Evolutionary conservation across 1,140 invertebrate species (phyloP), one percentile per base, ranked within the genome.

Genomic region (Dendroctonus valens): DNA sequence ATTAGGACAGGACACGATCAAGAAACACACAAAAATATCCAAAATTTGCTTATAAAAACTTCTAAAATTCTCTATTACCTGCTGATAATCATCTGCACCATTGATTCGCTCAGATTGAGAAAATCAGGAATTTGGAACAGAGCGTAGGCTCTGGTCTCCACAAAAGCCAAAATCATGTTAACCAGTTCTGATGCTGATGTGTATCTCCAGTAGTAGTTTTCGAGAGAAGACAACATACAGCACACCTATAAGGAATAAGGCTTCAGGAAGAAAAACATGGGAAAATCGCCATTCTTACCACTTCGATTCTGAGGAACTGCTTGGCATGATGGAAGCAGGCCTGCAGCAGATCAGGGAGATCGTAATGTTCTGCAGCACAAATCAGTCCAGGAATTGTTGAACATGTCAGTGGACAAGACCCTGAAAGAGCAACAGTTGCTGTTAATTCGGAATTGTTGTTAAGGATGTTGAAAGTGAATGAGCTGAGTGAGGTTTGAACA

Each of bases 321-420:
- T 96, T 96, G 59, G 93, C 93, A 74, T 96, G 94, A 78, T 96
- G 94, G 79, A 97, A 96, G 79, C 94, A 96, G 0, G 94, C 94
- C 77, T 96, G 93, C 38, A 96, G 81, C 15, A 97, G 81, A 77
- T 97, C 94, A 0, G 94, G 93, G 41, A 96, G 80, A 79, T 96
- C 94, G 75, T 96, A 97, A 75, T 96, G 94, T 73, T 97, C 94
- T 0, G 94, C 94, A 1, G 94, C 93, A 76, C 93, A 96, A 63
- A 96, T 94, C 1, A 97, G 83, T 5, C 93, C 93, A 3, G 94
- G 93, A 72, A 96, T 95, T 61, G 92, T 93, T 68, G 91, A 89
- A 80, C 93, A 97, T 0, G 93, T 96, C 7, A 96, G 78, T 0
- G 92, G 90, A 81, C 93, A 96, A 26, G 91, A 93, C 44, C 94